phyloP scores from a whole-genome alignment of 2,113 vertebrate genomes.

The Strix uralensis region DNA sequence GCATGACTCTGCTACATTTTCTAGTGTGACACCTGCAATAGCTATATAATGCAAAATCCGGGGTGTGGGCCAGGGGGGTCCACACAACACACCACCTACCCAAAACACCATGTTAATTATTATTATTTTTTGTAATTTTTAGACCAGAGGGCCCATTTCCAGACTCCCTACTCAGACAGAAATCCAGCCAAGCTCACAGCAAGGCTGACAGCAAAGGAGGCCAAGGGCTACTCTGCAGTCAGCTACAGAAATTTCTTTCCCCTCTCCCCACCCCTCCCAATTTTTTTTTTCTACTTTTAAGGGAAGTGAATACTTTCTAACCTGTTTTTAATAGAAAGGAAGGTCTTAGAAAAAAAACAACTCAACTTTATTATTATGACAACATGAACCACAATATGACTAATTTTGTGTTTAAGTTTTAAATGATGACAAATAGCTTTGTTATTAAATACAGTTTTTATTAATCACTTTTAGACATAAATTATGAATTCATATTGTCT shows the following conservation, averaged over 20 bases:
- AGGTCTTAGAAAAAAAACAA: constrained; percentile 36
- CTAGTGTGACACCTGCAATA: not conserved
- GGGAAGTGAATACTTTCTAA: not conserved
- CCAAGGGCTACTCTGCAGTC: not conserved
- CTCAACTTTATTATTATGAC: constrained; percentile 74
- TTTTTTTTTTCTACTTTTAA: not conserved
- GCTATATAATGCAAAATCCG: not conserved
- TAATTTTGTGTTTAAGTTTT: constrained; percentile 79
- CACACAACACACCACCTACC: too few species aligned
- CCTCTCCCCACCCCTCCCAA: too few species aligned
- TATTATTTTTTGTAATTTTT: not conserved
- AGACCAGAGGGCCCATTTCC: not conserved
- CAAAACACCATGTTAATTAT: not conserved
- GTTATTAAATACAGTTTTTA: constrained; percentile 87
- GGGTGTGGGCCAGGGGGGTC: not conserved
- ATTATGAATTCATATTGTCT: constrained; percentile 85
- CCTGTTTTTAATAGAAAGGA: constrained; percentile 50
- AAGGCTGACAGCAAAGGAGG: not conserved
- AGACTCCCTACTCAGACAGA: not conserved
- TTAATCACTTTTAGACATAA: constrained; percentile 86
- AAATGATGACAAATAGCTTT: constrained; percentile 88
- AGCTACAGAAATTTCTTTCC: not conserved
- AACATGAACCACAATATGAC: constrained; percentile 73
- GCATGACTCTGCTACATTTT: not conserved
- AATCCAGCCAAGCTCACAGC: fast-evolving